Conservation (phyloP, 1,140 invertebrate genomes). For the Brachionus rotundiformis region DNA sequence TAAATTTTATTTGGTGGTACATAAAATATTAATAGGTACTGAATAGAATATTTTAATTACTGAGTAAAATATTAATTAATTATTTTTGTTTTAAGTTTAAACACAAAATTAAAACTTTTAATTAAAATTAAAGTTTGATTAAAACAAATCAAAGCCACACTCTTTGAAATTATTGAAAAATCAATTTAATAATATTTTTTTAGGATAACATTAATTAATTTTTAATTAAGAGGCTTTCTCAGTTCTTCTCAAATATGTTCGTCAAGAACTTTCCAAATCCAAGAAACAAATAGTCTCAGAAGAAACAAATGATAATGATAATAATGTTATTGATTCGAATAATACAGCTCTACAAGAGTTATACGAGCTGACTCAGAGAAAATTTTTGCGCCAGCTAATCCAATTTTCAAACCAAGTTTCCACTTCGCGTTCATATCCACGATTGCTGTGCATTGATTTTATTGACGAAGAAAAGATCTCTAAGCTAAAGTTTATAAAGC, state of each 20-base stretch:
- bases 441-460: slow-evolving; percentile 33
- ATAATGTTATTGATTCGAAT: slow-evolving; percentile 2
- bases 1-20: no score
- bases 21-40: no score
- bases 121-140: no score
- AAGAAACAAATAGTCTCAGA: neutral
- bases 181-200: neutral
- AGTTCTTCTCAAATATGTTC: neutral
- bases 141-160: no score
- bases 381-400: slow-evolving; percentile 58
- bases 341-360: slow-evolving; percentile 56
- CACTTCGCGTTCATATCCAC: neutral
- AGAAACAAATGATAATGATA: neutral
- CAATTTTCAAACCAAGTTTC: slow-evolving; percentile 56
- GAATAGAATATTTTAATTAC: no score
- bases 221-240: neutral
- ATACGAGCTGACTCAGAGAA: slow-evolving; percentile 60
- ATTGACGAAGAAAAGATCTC: neutral
- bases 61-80: no score
- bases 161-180: no score
- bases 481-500: neutral
- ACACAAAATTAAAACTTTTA: no score
- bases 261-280: neutral
- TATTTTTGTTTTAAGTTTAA: no score
- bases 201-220: neutral